Base-by-base conservation (phyloP, 2,888 invertebrate species). In the Drosophila neutralis region DNA sequence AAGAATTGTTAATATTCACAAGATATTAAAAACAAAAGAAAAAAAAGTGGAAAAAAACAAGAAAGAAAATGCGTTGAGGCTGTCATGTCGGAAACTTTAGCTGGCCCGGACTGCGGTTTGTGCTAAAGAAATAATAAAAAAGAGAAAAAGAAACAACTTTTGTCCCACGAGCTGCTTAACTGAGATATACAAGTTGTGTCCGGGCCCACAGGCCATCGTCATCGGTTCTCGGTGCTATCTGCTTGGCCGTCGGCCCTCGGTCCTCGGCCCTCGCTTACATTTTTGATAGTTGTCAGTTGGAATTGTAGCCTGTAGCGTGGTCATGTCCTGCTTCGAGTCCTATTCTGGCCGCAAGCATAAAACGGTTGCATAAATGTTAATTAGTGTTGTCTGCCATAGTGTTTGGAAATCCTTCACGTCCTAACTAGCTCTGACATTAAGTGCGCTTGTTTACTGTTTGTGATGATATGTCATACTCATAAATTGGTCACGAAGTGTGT, bases 141-240 rank as follows among this genome's bases (percentile, higher is more conserved):
- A 10, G 13, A 38, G 36, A 38, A 54, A 54, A 5, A 29, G 13
- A 40, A n/a, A 56, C n/a, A 29, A 57, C 56, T 57, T 57, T 57
- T 57, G 60, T 68, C 59, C 80, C 78, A 76, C 76, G 65, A 80
- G 76, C 80, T 78, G 72, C 80, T 78, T 78, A 76, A 78, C 80
- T 72, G 76, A 80, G 80, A 76, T 78, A 80, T 80, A 72, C 72
- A 76, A 65, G 64, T 42, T 57, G 31, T 31, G 42, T 15, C 31
- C 29, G 21, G 42, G 40, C 40, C 56, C 29, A n/a, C n/a, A n/a
- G 27, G 56, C 56, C 29, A 40, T 57, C 42, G 40, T 31, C 40
- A 38, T 29, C 40, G 40, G 56, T 29, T n/a, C n/a, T n/a, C n/a
- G 27, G 29, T 40, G 18, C 38, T 7, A 27, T 33, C 4, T 51